Base-by-base conservation (phyloP, 2,797 vertebrate genomes). In the Clarias fuscus region DNA sequence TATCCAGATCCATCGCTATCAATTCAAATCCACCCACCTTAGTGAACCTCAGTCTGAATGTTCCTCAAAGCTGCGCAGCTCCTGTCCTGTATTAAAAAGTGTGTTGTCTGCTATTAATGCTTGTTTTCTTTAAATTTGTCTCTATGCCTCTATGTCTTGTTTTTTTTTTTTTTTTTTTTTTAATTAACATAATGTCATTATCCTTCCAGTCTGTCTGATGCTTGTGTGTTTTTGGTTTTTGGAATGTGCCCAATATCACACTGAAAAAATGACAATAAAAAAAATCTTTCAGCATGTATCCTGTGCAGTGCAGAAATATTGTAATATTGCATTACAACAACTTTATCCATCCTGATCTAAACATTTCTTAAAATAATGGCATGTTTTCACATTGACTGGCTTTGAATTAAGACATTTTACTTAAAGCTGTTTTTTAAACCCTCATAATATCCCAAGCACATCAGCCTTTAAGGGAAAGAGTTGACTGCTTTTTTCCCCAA, bases 201-300 rank as follows among this genome's bases (percentile, higher is more conserved):
- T 86, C 85, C 85, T 77, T 83, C 17, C 64, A 59, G 64, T 83
- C 33, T 71, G 65, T 85, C 78, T 80, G 65, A 86, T 83, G 86
- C 81, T 78, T 86, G 64, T 86, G 30, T 86, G 76, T 80, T 58
- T 3, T 33, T 81, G 11, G 2, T 86, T 77, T 67, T 37, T 77
- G 58, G 11, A 59, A 82, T n/a, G 27, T 83, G 80, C 73, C 59
- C 48, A 2, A 59, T 37, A 68, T 71, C 59, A 85, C 76, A 65
- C 64, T 78, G 24, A 85, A 85, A 79, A 27, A 71, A 65, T 78
- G 18, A 61, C 37, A 86, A 86, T 86, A 86, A 86, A 86, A 86
- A 86, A 37, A 53, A 53, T 58, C 10, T 27, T 82, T 83, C 53
- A 86, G 86, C 86, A 86, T 83, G 27, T 81, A 86, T 24, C 64